phyloP scores from a whole-genome alignment of 2,113 vertebrate species.

The Hipposideros armiger region DNA sequence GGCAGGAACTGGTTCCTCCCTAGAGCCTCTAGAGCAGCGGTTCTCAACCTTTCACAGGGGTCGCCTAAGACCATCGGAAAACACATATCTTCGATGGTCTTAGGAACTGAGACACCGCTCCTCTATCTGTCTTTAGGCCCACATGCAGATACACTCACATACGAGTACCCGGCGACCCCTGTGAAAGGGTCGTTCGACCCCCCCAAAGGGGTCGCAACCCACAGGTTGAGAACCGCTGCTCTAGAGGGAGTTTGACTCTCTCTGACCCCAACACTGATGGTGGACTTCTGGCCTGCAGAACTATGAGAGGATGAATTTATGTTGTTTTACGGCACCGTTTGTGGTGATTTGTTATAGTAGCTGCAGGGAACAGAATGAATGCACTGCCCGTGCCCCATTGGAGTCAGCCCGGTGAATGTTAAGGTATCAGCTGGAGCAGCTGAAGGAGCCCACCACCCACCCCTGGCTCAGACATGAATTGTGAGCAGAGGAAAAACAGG shows the following conservation, averaged over 20 bases:
- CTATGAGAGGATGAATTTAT: neutral
- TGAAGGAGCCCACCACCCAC: neutral
- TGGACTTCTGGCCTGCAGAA: neutral
- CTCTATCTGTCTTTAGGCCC: too few relatives aligned
- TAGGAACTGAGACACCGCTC: too few relatives aligned
- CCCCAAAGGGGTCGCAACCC: too few relatives aligned
- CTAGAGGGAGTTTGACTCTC: neutral
- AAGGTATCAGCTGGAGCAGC: neutral
- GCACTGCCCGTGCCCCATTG: neutral
- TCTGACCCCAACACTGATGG: neutral
- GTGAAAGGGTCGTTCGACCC: too few relatives aligned
- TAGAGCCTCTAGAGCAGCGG: neutral
- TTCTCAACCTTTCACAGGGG: too few relatives aligned
- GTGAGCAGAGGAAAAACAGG: neutral
- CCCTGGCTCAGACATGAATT: neutral
- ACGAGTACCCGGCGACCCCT: too few relatives aligned
- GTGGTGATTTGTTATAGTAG: neutral
- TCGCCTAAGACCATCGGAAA: too few relatives aligned
- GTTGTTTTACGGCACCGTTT: neutral
- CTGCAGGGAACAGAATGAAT: neutral
- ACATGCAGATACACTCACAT: too few relatives aligned
- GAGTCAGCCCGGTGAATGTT: neutral
- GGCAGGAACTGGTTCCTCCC: neutral
- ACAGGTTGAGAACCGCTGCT: neutral
- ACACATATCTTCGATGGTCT: too few relatives aligned